Percentiles rank a stretch among this genome's conserved stretches.
Evolutionary conservation across 2,888 invertebrate species (phyloP).

Genomic region (Papilio gigon): DNA sequence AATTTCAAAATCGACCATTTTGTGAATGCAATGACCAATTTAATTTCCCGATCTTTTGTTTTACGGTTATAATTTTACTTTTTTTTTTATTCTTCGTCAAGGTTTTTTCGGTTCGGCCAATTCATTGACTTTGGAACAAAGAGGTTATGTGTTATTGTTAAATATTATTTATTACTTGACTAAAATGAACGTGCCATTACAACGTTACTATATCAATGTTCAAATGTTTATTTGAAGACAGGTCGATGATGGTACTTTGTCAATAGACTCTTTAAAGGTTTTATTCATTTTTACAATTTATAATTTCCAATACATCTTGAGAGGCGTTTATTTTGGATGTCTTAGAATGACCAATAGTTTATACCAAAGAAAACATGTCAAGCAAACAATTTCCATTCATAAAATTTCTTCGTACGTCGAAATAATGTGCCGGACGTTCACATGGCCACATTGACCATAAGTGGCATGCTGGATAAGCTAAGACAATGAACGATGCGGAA

Average conservation of each 20-base stretch:
- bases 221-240: neutral
- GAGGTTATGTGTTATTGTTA: constrained; percentile 2
- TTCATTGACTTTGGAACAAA: constrained; percentile 16
- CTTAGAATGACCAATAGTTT: no score
- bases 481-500: neutral
- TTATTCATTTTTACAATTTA: no score
- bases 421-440: neutral
- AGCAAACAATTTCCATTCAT: no score
- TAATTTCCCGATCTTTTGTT: constrained; percentile 44
- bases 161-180: neutral
- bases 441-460: neutral
- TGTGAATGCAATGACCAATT: constrained; percentile 54
- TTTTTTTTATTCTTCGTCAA: neutral
- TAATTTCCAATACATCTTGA: no score
- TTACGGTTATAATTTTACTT: constrained; percentile 2
- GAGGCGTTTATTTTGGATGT: no score
- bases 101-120: constrained; percentile 12
- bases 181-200: neutral
- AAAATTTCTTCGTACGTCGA: constrained; percentile 10
- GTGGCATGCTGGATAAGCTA: neutral
- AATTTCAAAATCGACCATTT: constrained; percentile 51
- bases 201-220: neutral
- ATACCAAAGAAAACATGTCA: no score
- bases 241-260: no score
- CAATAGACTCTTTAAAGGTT: no score